phyloP scores from a whole-genome alignment of 1,140 invertebrate species.

The Drosophila pseudoobscura region DNA sequence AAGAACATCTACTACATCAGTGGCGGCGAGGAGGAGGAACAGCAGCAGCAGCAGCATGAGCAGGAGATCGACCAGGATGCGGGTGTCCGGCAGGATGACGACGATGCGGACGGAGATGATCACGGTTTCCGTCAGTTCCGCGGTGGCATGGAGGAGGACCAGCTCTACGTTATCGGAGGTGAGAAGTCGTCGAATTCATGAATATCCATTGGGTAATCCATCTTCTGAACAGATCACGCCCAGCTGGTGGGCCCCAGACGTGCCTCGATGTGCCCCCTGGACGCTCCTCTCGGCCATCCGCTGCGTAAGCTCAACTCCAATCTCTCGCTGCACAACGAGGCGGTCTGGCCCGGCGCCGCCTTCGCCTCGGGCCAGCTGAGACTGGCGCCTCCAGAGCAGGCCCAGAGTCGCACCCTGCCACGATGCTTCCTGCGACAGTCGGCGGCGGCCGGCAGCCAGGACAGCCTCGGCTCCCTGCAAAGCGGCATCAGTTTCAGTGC shows the following conservation, averaged over 20 bases:
- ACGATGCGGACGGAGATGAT: conserved; percentile 55
- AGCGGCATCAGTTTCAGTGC: conserved; percentile 45
- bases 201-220: neutral
- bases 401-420: conserved; percentile 76
- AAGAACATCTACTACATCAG: conserved; percentile 80
- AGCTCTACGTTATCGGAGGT: conserved; percentile 72
- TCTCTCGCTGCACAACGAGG: conserved; percentile 64
- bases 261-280: conserved; percentile 47
- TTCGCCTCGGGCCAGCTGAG: conserved; percentile 12
- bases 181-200: neutral
- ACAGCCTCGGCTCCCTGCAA: conserved; percentile 60
- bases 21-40: conserved; percentile 47
- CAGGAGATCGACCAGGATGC: neutral
- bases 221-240: conserved; percentile 39
- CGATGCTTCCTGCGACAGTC: conserved; percentile 72
- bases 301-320: conserved; percentile 71
- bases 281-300: conserved; percentile 35
- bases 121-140: conserved; percentile 66
- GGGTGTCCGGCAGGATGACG: conserved; percentile 20
- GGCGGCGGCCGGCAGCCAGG: conserved; percentile 44
- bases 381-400: conserved; percentile 38
- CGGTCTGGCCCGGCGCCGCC: conserved; percentile 40
- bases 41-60: neutral
- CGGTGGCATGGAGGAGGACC: conserved; percentile 56
- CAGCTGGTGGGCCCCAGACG: conserved; percentile 55